A percentile compares a stretch with the other conserved stretches of the same genome.
Evolutionary conservation across 2,113 vertebrate species (phyloP).

Genomic region (Meles meles): DNA sequence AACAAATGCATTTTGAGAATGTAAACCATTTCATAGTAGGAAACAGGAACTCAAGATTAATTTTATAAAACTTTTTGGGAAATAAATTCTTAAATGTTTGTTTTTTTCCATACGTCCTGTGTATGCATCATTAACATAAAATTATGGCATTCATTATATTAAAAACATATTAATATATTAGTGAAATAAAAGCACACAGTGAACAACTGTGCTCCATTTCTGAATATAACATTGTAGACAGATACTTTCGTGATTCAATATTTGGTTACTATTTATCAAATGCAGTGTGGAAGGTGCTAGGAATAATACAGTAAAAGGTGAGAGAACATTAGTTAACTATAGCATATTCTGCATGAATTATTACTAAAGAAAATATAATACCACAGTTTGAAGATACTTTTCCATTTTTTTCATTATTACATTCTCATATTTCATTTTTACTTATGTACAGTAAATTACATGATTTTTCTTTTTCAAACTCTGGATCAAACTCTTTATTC

Average conservation of each 20-base stretch:
- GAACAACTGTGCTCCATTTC: not conserved
- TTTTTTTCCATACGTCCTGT: not conserved
- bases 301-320: not conserved
- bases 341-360: not conserved
- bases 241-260: not conserved
- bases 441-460: not conserved
- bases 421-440: not conserved
- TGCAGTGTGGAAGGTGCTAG: not conserved
- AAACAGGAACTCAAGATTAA: not conserved
- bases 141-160: not conserved
- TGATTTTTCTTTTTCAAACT: conserved; percentile 14
- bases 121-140: not conserved
- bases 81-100: conserved; percentile 4
- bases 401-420: not conserved
- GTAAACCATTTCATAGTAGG: conserved; percentile 28
- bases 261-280: not conserved
- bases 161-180: conserved; percentile 12
- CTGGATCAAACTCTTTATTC: not conserved
- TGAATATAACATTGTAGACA: not conserved
- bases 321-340: not conserved
- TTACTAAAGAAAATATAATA: conserved; percentile 43
- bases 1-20: conserved; percentile 21
- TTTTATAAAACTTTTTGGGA: conserved; percentile 31
- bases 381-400: conserved; percentile 26
- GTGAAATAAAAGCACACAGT: conserved; percentile 6